A percentile compares a stretch with the other conserved stretches of the same genome.
phyloP scores from a whole-genome alignment of 1,140 invertebrate genomes.

The Drosophila teissieri region DNA sequence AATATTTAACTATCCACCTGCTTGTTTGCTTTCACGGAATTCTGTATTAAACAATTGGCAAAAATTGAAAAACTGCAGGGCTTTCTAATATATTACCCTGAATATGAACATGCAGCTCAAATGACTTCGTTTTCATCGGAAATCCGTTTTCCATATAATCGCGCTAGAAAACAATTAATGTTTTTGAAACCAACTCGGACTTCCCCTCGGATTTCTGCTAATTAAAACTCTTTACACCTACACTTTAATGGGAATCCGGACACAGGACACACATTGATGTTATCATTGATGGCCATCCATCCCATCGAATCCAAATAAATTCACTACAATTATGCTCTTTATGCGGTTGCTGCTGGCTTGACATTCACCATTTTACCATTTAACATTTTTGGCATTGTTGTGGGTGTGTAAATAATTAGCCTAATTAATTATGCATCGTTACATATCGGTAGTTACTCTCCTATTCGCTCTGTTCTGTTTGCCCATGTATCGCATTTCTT shows the following conservation, averaged over 20 bases:
- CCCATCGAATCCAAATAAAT: conserved; percentile 8
- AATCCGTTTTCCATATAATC: neutral
- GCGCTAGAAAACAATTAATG: conserved; percentile 1
- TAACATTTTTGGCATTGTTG: conserved; percentile 18
- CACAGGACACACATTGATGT: conserved; percentile 15
- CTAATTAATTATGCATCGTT: conserved; percentile 42
- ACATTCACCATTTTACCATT: neutral
- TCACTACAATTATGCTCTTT: conserved; percentile 28
- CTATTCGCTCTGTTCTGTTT: conserved; percentile 7
- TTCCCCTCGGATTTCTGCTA: neutral
- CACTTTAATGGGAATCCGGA: conserved; percentile 5
- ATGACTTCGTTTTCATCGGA: neutral
- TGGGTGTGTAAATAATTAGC: conserved; percentile 47
- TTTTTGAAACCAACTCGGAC: conserved; percentile 36
- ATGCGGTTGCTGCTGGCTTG: conserved; percentile 2
- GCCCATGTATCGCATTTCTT: conserved; percentile 1
- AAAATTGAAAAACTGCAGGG: neutral
- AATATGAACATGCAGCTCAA: too few relatives aligned
- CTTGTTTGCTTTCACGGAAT: neutral
- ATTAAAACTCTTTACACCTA: neutral
- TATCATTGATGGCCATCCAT: conserved; percentile 4
- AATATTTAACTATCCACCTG: neutral
- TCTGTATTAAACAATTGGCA: neutral
- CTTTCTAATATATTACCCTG: neutral
- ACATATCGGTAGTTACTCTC: conserved; percentile 15